Evolutionary conservation across 1,140 invertebrate genomes (phyloP), one percentile per base, ranked within the genome.

Genomic region (Drosophila lini): DNA sequence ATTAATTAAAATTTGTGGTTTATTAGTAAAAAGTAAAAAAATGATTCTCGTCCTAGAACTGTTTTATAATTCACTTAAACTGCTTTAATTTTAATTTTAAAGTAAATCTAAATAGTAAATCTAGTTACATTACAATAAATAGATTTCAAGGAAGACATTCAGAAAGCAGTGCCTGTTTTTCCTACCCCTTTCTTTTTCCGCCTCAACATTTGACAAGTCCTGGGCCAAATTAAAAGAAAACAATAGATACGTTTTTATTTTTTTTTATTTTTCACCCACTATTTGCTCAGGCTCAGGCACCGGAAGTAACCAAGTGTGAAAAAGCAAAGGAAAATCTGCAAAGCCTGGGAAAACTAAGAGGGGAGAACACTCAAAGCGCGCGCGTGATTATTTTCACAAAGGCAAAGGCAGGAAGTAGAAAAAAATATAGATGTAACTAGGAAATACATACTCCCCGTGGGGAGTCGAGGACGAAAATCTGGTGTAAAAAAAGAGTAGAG

Each of bases 381-480:
- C 83, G 83, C 83, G 83, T 88, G 83, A 88, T 88, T 88, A 88
- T 88, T 88, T 88, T 89, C 77, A 89, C 83, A 88, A 80, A 89
- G 81, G 79, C 82, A 70, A 76, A 86, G 85, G 83, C 82, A 86
- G 82, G 84, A 88, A 88, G 84, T 65, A 53, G 78, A 79, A 78
- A 52, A 65, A 65, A 58, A 75, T 57, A 53, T 57, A 53, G 34
- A 55, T 55, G 52, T 65, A 75, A 74, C 71, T 65, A 65, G 60
- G 40, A 65, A 65, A 71, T 16, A 55, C 36, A 38, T 22, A 50
- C 47, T 50, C 45, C 45, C 15, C 47, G 25, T 2, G 50, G 38
- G n/a, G 41, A 58, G 52, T 38, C 40, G 42, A 41, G 50, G 36
- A 34, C 34, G 42, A 75, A 76, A 77, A 68, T 58, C 38, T 55